Conservation (phyloP, 2,113 vertebrate genomes). For the Oryzias curvinotus region DNA sequence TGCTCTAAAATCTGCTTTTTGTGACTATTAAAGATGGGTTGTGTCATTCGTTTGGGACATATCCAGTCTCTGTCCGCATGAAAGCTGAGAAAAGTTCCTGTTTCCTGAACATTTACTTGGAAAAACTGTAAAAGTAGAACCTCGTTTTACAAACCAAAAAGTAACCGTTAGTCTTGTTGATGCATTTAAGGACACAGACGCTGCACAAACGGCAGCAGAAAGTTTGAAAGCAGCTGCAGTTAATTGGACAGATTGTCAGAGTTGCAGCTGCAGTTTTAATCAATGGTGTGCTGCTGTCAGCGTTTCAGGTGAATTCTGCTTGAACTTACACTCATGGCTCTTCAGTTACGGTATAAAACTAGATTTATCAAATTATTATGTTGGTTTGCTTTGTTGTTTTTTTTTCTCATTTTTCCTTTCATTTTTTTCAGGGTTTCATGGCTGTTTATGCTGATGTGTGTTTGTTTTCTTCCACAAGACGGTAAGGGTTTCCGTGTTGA, state of each 20-base stretch:
- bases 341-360: conserved; percentile 42
- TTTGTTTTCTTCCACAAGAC: conserved; percentile 38
- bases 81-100: no score
- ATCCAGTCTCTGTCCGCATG: no score
- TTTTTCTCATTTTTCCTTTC: background rate
- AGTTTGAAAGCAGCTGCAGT: conserved; percentile 11
- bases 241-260: conserved; percentile 17
- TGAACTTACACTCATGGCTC: conserved; percentile 39
- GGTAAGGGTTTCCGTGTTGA: conserved; percentile 31
- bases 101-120: no score
- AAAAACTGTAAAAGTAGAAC: no score
- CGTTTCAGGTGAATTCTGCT: conserved; percentile 3
- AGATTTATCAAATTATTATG: background rate
- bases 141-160: no score
- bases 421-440: conserved; percentile 32
- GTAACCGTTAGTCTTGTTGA: no score
- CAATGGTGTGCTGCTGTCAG: conserved; percentile 5
- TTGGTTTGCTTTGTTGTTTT: background rate
- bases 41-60: background rate
- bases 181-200: background rate
- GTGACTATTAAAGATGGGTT: background rate
- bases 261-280: conserved; percentile 46
- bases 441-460: conserved; percentile 39
- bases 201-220: background rate
- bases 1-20: background rate